phyloP scores from a whole-genome alignment of 1,140 invertebrate species.

The Bombus terrestris region DNA sequence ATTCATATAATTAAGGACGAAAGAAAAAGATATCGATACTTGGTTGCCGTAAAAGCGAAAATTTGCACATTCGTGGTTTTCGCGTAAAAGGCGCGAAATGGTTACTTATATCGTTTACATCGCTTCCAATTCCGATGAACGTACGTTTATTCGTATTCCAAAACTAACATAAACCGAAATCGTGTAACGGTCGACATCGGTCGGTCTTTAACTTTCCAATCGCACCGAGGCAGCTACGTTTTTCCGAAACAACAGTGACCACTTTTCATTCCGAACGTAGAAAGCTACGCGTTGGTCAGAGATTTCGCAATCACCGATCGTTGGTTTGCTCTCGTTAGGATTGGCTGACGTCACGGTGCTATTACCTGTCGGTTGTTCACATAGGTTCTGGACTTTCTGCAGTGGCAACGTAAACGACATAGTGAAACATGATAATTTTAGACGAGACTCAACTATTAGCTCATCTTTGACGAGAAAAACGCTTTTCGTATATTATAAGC shows the following conservation, averaged over 20 bases:
- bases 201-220: neutral
- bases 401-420: constrained; percentile 21
- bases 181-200: no score
- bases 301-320: constrained; percentile 43
- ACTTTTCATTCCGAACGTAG: neutral
- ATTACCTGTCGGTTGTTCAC: constrained; percentile 41
- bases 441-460: neutral
- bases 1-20: no score
- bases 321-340: constrained; percentile 40
- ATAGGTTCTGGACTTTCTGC: constrained; percentile 22
- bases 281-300: constrained; percentile 12
- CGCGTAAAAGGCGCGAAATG: no score
- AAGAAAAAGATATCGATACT: no score
- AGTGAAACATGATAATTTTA: constrained; percentile 28
- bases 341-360: constrained; percentile 27
- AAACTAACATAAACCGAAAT: neutral
- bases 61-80: no score
- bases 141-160: neutral
- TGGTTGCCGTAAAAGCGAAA: no score
- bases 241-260: neutral
- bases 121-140: neutral
- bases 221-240: neutral
- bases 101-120: no score
- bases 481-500: no score
- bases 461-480: no score